A percentile compares a stretch with the other conserved stretches of the same genome.
Evolutionary conservation across 2,113 vertebrate species (phyloP).

Genomic region (Datnioides undecimradiatus): DNA sequence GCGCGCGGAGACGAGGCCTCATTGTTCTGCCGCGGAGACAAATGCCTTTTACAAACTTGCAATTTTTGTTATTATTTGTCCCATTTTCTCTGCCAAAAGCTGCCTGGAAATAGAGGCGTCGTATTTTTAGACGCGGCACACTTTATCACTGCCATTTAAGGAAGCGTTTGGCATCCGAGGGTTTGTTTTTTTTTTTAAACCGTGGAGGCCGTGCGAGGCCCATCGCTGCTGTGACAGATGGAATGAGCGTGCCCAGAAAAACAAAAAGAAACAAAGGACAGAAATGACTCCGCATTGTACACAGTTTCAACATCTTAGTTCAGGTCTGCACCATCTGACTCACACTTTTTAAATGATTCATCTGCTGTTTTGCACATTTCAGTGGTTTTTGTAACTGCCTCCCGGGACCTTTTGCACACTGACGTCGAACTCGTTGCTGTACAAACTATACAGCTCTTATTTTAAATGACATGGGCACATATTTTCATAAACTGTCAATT

Average conservation of each 20-base stretch:
- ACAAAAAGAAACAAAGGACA: not conserved
- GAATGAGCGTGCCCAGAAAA: not conserved
- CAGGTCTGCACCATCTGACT: too few species aligned
- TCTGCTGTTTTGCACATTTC: too few species aligned
- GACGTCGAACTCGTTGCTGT: too few species aligned
- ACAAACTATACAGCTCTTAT: too few species aligned
- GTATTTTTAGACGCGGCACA: constrained; percentile 24
- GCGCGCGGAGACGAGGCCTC: constrained; percentile 14
- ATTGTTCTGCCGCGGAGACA: constrained; percentile 61
- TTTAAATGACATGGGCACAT: too few species aligned
- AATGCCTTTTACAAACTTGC: constrained; percentile 41
- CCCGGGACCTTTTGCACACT: too few species aligned
- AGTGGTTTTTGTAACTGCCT: too few species aligned
- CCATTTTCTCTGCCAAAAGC: constrained; percentile 23
- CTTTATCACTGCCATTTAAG: constrained; percentile 3
- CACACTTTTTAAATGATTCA: too few species aligned
- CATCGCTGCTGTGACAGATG: not conserved
- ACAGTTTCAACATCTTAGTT: too few species aligned
- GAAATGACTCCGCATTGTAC: not conserved
- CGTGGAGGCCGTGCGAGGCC: not conserved
- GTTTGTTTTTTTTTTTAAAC: not conserved
- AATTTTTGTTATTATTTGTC: constrained; percentile 38
- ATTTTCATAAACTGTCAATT: too few species aligned
- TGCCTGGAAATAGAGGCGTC: constrained; percentile 29
- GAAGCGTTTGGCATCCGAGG: not conserved